These are phyloP conservation scores for Arenaria interpres DNA, from an alignment of 2,113 vertebrate species.

Conservation along the genomic window DNA sequence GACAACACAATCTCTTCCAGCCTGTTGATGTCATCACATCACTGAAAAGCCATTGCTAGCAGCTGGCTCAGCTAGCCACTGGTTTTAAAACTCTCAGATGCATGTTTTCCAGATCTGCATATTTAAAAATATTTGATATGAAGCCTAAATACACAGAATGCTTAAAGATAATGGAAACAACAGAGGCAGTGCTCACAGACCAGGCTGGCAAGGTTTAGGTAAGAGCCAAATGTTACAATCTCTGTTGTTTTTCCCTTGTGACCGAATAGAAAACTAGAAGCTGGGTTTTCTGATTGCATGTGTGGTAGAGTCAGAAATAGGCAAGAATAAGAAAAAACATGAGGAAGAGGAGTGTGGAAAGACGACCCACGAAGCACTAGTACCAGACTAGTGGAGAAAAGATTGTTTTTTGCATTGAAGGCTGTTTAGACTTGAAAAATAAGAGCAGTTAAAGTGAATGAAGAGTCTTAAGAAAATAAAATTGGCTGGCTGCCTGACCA, in stretches of 20 bases:
- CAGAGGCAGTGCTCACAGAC: background rate
- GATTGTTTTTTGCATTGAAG: background rate
- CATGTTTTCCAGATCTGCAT: background rate
- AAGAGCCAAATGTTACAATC: background rate
- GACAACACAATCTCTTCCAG: background rate
- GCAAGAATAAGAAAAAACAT: background rate
- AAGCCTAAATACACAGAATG: background rate
- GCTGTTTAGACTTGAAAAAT: background rate
- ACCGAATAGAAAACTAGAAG: background rate
- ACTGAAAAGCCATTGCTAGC: background rate
- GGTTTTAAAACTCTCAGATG: background rate
- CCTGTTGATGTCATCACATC: background rate
- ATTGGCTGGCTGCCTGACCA: background rate
- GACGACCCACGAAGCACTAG: background rate
- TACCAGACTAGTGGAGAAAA: background rate
- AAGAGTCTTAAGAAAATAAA: background rate
- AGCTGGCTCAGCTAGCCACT: background rate
- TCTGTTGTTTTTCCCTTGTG: background rate
- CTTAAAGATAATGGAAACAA: background rate
- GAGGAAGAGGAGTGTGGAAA: background rate
- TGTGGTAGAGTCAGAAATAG: background rate
- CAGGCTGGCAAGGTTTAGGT: background rate
- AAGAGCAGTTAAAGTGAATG: background rate
- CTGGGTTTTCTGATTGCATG: background rate
- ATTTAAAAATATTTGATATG: background rate